These are phyloP conservation scores for Diadromus collaris DNA, from an alignment of 2,888 invertebrate genomes.

Conservation along the genomic window DNA sequence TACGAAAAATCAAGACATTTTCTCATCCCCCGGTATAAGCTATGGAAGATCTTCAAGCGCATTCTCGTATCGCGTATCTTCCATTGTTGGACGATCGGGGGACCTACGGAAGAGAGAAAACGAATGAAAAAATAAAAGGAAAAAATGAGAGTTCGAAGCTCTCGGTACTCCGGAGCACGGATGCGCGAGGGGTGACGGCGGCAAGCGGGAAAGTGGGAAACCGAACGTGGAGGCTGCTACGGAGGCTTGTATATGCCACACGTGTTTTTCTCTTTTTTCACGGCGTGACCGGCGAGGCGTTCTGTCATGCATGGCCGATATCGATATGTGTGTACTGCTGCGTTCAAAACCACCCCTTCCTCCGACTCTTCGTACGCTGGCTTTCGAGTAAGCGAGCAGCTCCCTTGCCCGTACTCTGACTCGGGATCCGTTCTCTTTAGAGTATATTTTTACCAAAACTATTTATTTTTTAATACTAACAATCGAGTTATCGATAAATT, in stretches of 20 bases:
- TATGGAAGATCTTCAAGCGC: slow-evolving; percentile 24
- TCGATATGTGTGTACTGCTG: slow-evolving; percentile 76
- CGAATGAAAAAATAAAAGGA: slow-evolving; percentile 22
- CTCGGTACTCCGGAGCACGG: slow-evolving; percentile 48
- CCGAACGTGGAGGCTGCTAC: slow-evolving; percentile 32
- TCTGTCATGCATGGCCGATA: slow-evolving; percentile 78
- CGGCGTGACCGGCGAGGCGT: slow-evolving; percentile 79
- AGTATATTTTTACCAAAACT: neutral
- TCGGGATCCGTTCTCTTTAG: neutral
- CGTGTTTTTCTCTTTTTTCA: slow-evolving; percentile 75
- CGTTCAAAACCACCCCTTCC: slow-evolving; percentile 68
- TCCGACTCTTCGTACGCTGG: slow-evolving; percentile 23
- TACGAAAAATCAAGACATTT: neutral
- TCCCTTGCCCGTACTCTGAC: neutral
- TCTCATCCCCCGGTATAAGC: slow-evolving; percentile 2
- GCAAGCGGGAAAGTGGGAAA: slow-evolving; percentile 49
- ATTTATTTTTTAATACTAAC: neutral
- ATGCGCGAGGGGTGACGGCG: slow-evolving; percentile 25
- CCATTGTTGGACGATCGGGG: slow-evolving; percentile 58
- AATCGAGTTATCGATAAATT: neutral
- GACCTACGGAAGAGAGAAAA: slow-evolving; percentile 45
- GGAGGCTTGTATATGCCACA: slow-evolving; percentile 47
- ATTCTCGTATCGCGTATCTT: slow-evolving; percentile 37
- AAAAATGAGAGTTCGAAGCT: slow-evolving; percentile 52
- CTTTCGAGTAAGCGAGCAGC: slow-evolving; percentile 3